These are phyloP conservation scores for Acanthochromis polyacanthus DNA, from an alignment of 2,113 vertebrate species.

Conservation along the genomic window DNA sequence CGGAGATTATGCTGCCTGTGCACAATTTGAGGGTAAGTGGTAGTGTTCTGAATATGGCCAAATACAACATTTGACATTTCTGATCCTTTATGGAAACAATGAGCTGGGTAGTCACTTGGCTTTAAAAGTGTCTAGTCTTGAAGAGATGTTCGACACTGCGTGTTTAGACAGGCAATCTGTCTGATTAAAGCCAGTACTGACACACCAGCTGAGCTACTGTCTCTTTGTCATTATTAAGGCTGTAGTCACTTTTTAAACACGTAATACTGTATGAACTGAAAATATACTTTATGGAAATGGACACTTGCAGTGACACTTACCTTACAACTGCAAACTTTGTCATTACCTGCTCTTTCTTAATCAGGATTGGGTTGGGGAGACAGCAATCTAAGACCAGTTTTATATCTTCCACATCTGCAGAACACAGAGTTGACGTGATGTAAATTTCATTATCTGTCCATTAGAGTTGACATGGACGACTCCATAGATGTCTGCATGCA, in stretches of 20 bases:
- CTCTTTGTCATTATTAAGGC: neutral
- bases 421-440: no score
- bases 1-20: slow-evolving; percentile 13
- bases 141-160: neutral
- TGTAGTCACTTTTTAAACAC: neutral
- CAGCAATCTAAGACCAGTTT: no score
- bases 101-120: neutral
- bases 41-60: slow-evolving; percentile 17
- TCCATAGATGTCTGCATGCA: no score
- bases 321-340: no score
- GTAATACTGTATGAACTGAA: neutral
- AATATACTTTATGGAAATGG: no score
- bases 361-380: no score
- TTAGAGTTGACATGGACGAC: no score
- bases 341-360: no score
- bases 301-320: no score
- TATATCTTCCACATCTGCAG: no score
- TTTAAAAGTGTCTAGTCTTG: neutral
- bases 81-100: slow-evolving; percentile 2
- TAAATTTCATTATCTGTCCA: no score
- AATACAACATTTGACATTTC: slow-evolving; percentile 21
- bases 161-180: neutral
- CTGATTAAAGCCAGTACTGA: neutral
- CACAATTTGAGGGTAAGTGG: slow-evolving; percentile 6
- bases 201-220: neutral